These are phyloP conservation scores for Synanceia verrucosa DNA, from an alignment of 2,797 vertebrate genomes.

Conservation along the genomic window DNA sequence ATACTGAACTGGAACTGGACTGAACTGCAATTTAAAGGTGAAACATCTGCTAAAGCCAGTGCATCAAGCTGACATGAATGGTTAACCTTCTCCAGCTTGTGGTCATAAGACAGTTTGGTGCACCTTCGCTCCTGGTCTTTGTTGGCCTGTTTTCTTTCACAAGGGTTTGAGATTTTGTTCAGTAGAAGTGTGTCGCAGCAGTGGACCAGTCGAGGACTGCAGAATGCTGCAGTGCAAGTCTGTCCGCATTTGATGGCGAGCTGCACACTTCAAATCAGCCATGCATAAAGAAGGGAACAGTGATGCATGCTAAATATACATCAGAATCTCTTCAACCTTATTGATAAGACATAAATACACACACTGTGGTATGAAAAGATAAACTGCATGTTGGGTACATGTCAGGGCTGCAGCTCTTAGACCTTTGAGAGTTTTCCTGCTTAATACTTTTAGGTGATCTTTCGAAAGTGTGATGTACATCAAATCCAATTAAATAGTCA, in stretches of 20 bases:
- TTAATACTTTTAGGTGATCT: not conserved
- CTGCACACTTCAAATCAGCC: conserved; percentile 40
- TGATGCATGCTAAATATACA: conserved; percentile 61
- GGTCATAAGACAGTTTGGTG: not conserved
- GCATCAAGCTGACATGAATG: not conserved
- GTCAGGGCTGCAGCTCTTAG: conserved; percentile 6
- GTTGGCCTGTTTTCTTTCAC: not conserved
- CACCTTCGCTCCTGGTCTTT: not conserved
- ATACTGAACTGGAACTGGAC: not conserved
- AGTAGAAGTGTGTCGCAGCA: conserved; percentile 32
- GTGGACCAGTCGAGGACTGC: conserved; percentile 27
- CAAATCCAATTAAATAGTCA: conserved; percentile 41
- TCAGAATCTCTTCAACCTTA: conserved; percentile 26
- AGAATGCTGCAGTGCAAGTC: conserved; percentile 47
- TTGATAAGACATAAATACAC: conserved; percentile 29
- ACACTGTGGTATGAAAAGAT: not conserved
- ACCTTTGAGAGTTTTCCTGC: conserved; percentile 7
- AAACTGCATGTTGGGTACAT: not conserved
- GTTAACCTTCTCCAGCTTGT: not conserved
- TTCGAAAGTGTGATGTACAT: conserved; percentile 5
- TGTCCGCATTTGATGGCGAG: conserved; percentile 48
- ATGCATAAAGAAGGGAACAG: conserved; percentile 56
- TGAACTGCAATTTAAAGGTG: too few relatives aligned
- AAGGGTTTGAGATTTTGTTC: conserved; percentile 8
- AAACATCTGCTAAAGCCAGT: not conserved